phyloP scores from a whole-genome alignment of 2,113 vertebrate genomes.

The Hippocampus barbouri region DNA sequence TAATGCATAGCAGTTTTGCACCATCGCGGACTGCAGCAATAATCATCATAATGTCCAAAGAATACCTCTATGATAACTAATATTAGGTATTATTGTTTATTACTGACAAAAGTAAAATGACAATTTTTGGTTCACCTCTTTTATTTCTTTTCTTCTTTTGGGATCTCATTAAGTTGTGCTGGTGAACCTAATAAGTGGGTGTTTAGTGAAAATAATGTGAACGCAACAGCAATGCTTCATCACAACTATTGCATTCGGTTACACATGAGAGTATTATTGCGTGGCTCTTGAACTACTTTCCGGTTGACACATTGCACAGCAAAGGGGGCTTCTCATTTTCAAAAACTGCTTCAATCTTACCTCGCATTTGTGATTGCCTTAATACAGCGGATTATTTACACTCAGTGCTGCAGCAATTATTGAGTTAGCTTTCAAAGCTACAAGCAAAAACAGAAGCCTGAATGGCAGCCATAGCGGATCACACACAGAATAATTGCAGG shows the following conservation, averaged over 20 bases:
- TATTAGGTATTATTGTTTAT: too few species aligned
- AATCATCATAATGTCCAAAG: too few species aligned
- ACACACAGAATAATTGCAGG: slow-evolving; percentile 15
- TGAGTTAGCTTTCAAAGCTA: slow-evolving; percentile 31
- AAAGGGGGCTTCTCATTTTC: slow-evolving; percentile 37
- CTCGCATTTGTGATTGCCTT: slow-evolving; percentile 30
- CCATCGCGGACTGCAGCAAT: too few species aligned
- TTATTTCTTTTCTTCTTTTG: background rate
- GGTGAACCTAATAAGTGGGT: background rate
- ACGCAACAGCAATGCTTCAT: slow-evolving; percentile 16
- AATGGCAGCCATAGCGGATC: slow-evolving; percentile 10
- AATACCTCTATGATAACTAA: too few species aligned
- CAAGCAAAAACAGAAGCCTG: slow-evolving; percentile 31
- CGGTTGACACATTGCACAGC: slow-evolving; percentile 29
- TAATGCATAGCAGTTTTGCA: background rate
- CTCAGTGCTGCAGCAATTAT: slow-evolving; percentile 32
- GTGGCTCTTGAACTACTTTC: slow-evolving; percentile 25
- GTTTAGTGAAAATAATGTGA: background rate
- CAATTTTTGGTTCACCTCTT: background rate
- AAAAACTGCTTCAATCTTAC: slow-evolving; percentile 28
- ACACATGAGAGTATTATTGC: slow-evolving; percentile 20
- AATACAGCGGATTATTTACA: slow-evolving; percentile 24
- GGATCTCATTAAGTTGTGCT: background rate
- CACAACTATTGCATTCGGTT: slow-evolving; percentile 13
- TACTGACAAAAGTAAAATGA: background rate